Evolutionary conservation across 1,140 invertebrate species (phyloP), one percentile per base, ranked within the genome.

Genomic region (Drepana arcuata): DNA sequence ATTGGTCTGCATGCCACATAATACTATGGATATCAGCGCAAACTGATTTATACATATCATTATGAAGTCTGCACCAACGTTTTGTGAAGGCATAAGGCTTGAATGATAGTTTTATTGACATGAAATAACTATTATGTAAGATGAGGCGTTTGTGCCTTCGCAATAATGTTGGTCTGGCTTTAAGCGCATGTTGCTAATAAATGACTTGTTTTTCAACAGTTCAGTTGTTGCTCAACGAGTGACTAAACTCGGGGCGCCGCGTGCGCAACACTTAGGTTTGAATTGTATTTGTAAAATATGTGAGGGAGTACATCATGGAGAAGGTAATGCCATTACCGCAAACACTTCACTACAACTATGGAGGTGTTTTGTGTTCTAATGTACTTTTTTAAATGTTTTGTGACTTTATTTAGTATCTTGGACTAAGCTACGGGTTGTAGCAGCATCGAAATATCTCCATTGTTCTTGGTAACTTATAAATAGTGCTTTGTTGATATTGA

Each of bases 161-260:
- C 63, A 55, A 66, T 43, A 49, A 31, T 53, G 44, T 75, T 74
- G 64, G 59, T 67, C 64, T 67, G 67, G 58, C 71, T 77, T 79
- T 69, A 41, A 57, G 52, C 72, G 74, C 77, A 81, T 81, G 71
- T 75, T 73, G 73, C 72, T 81, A 81, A 81, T 81, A 67, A 81
- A 77, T 78, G 49, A 82, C 78, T 82, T 82, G 78, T 82, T 82
- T 82, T 82, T 82, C 78, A 74, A 82, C 78, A 82, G 74, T 74
- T 74, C 69, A 69, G 65, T 82, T 79, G 66, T 82, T 78, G 73
- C 78, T 74, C 78, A 78, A 66, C 62, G 78, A 82, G 78, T 82
- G 78, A 82, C 69, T 75, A 69, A 67, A 82, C 67, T 79, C 67
- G 71, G 74, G 73, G 74, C 74, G 78, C 74, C 59, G 78, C 74